Conservation (phyloP, 2,113 vertebrate genomes). For the Amblyopsis rosae region DNA sequence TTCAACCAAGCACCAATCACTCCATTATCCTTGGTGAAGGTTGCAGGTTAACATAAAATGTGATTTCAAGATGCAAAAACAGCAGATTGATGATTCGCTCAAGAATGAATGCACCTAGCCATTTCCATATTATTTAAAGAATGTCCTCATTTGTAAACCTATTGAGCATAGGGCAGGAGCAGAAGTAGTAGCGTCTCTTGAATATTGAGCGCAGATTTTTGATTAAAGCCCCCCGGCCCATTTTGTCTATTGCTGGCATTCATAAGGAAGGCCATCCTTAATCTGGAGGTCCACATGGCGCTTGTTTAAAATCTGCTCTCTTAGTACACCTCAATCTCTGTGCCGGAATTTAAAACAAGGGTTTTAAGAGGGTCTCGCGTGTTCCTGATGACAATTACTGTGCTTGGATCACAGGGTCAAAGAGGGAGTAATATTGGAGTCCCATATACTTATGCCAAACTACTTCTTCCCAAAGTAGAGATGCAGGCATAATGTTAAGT, state of each 20-base stretch:
- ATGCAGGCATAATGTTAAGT: too few relatives aligned
- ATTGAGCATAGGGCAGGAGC: slow-evolving; percentile 57
- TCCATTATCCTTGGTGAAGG: slow-evolving; percentile 77
- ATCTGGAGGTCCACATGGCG: slow-evolving; percentile 33
- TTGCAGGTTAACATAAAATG: slow-evolving; percentile 76
- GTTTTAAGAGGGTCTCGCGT: slow-evolving; percentile 20
- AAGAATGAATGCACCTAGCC: slow-evolving; percentile 70
- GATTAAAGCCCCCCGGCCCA: slow-evolving; percentile 73
- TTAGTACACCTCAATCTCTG: slow-evolving; percentile 52
- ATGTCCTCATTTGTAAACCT: slow-evolving; percentile 76
- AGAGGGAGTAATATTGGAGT: slow-evolving; percentile 29
- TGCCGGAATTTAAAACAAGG: slow-evolving; percentile 57
- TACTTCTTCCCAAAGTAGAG: too few relatives aligned
- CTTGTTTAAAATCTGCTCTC: slow-evolving; percentile 62
- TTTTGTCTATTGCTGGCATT: slow-evolving; percentile 68
- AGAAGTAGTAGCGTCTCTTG: slow-evolving; percentile 64
- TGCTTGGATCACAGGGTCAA: slow-evolving; percentile 9
- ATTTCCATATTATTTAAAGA: slow-evolving; percentile 79
- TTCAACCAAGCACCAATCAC: slow-evolving; percentile 63
- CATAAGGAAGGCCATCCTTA: slow-evolving; percentile 66
- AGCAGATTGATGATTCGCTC: slow-evolving; percentile 73
- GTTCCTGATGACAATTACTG: slow-evolving; percentile 28
- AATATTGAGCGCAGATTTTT: slow-evolving; percentile 77
- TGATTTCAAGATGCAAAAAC: slow-evolving; percentile 63
- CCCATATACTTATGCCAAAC: background rate